Evolutionary conservation across 2,888 invertebrate genomes (phyloP).

Genomic region (Drosophila neotestacea): DNA sequence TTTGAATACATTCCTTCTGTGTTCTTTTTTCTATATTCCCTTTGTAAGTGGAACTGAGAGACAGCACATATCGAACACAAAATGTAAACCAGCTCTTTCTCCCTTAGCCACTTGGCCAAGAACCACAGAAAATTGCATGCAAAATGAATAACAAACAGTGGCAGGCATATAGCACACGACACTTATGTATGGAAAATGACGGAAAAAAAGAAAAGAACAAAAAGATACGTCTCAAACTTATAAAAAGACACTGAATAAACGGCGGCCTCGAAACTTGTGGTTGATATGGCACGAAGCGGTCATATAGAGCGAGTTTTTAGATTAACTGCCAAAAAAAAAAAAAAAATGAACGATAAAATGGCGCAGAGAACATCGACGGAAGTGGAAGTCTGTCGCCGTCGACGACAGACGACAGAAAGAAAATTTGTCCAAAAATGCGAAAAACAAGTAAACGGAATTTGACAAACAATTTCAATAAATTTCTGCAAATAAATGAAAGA

Average conservation of each 20-base stretch:
- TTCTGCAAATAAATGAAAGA: conserved; percentile 75
- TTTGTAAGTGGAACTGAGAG: conserved; percentile 8
- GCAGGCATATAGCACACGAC: conserved; percentile 29
- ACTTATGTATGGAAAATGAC: conserved; percentile 25
- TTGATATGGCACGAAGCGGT: conserved; percentile 68
- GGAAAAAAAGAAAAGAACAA: conserved; percentile 10
- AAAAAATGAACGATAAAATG: conserved; percentile 46
- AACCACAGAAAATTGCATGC: conserved; percentile 62
- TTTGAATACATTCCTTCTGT: conserved; percentile 24
- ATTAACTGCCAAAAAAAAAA: conserved; percentile 63
- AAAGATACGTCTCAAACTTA: conserved; percentile 50
- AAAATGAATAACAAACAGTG: conserved; percentile 63
- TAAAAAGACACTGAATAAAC: conserved; percentile 36
- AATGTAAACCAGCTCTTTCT: conserved; percentile 22
- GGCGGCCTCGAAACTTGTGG: conserved; percentile 50
- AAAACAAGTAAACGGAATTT: conserved; percentile 80
- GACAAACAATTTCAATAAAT: conserved; percentile 82
- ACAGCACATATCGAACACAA: conserved; percentile 24
- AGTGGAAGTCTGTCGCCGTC: conserved; percentile 63
- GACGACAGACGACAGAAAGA: conserved; percentile 27
- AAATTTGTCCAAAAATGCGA: conserved; percentile 69
- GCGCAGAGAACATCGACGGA: conserved; percentile 64
- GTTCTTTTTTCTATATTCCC: neutral
- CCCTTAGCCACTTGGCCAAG: conserved; percentile 27
- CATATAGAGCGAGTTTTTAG: conserved; percentile 66